Evolutionary conservation across 2,888 invertebrate genomes (phyloP).

Genomic region (Drosophila mercatorum): DNA sequence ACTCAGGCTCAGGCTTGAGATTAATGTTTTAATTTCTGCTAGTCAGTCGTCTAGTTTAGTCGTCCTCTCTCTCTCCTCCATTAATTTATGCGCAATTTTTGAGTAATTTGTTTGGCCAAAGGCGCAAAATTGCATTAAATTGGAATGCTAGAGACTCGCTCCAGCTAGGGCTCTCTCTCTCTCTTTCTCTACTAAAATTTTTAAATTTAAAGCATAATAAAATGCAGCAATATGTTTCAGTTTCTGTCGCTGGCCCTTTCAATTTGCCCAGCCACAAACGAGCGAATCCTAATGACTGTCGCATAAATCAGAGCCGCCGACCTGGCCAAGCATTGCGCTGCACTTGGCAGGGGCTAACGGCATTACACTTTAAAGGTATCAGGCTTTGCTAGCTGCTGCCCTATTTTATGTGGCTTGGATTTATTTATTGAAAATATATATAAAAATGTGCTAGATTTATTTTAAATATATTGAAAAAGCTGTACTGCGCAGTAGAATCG

Average conservation of each 20-base stretch:
- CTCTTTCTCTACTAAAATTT: conserved; percentile 43
- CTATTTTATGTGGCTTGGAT: background rate
- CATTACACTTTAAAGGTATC: background rate
- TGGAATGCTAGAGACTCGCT: conserved; percentile 47
- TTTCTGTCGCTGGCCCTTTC: conserved; percentile 37
- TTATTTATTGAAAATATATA: no score
- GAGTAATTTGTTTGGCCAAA: conserved; percentile 66
- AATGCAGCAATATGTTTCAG: conserved; percentile 57
- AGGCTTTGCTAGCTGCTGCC: background rate
- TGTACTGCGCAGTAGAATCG: no score
- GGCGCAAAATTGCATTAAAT: conserved; percentile 66
- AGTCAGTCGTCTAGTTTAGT: conserved; percentile 40
- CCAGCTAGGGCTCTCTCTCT: background rate
- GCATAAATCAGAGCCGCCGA: conserved; percentile 52
- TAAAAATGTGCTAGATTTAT: no score
- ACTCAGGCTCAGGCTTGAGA: conserved; percentile 39
- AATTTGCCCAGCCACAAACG: conserved; percentile 46
- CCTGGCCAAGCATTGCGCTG: background rate
- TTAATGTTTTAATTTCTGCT: conserved; percentile 76
- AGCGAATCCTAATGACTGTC: conserved; percentile 58
- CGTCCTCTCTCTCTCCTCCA: conserved; percentile 20
- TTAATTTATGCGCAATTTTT: conserved; percentile 71
- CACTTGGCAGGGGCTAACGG: background rate
- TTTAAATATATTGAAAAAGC: no score
- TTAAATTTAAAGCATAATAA: conserved; percentile 69